These are phyloP conservation scores for Steatornis caripensis DNA, from an alignment of 2,113 vertebrate genomes.

Conservation along the genomic window DNA sequence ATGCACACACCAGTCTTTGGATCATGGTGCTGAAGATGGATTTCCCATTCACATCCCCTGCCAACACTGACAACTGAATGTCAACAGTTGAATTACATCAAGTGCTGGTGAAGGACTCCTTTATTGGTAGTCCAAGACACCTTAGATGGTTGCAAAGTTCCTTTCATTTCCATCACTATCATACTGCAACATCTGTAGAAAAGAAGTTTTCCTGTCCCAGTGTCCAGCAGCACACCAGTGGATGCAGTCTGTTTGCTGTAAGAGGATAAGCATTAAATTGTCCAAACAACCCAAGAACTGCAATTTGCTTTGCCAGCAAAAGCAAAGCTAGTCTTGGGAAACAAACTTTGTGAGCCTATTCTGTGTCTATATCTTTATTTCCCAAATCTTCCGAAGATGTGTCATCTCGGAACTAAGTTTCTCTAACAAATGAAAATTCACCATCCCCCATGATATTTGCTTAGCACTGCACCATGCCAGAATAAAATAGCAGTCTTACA, in stretches of 20 bases:
- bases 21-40: neutral
- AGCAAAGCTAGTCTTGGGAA: neutral
- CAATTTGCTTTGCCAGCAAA: neutral
- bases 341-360: neutral
- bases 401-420: neutral
- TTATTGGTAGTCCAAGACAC: neutral
- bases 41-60: neutral
- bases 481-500: neutral
- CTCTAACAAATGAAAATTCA: rapidly evolving
- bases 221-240: neutral
- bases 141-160: neutral
- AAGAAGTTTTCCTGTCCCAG: neutral
- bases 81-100: neutral
- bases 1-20: neutral
- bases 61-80: no score
- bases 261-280: neutral
- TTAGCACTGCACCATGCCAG: neutral
- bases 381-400: neutral
- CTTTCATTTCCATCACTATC: neutral
- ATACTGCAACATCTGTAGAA: neutral
- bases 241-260: neutral
- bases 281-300: neutral
- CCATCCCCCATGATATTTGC: neutral
- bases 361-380: neutral
- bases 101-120: neutral